Evolutionary conservation across 2,888 invertebrate genomes (phyloP).

Genomic region (Mythimna ferrago): DNA sequence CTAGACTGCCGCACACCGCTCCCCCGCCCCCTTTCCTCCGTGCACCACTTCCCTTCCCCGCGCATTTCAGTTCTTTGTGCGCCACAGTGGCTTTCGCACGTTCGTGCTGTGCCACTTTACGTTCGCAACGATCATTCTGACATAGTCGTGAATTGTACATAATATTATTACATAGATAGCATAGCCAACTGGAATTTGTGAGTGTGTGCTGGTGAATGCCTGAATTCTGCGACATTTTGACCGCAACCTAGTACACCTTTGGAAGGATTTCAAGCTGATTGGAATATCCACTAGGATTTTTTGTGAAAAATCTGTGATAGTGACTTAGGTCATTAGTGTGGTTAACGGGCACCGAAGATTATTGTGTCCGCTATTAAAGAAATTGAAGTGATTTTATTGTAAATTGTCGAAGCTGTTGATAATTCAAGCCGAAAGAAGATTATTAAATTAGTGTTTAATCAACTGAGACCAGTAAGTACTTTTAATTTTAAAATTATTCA

Average conservation of each 20-base stretch:
- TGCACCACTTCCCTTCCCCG: conserved; percentile 82
- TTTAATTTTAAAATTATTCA: conserved; percentile 10
- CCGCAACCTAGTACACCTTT: conserved; percentile 78
- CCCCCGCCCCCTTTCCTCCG: conserved; percentile 77
- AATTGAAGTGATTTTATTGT: conserved; percentile 61
- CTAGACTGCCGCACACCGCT: conserved; percentile 83
- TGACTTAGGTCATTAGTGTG: conserved; percentile 70
- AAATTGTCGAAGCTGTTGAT: conserved; percentile 60
- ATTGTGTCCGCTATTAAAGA: conserved; percentile 63
- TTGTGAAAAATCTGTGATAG: conserved; percentile 79
- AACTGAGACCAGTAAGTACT: conserved; percentile 55
- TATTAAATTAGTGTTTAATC: conserved; percentile 30
- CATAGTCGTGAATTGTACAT: conserved; percentile 75
- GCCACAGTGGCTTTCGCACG: conserved; percentile 84
- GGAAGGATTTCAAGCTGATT: conserved; percentile 68
- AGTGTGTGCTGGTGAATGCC: conserved; percentile 80
- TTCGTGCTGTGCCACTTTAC: conserved; percentile 76
- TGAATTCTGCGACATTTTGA: conserved; percentile 76
- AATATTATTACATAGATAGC: conserved; percentile 70
- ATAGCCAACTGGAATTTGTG: conserved; percentile 80
- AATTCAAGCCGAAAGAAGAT: conserved; percentile 55
- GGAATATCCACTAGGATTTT: conserved; percentile 62
- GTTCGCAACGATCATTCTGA: conserved; percentile 76
- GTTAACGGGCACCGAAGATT: conserved; percentile 58
- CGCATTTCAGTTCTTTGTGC: conserved; percentile 90